Percentiles rank a stretch among this genome's conserved stretches.
phyloP scores from a whole-genome alignment of 2,888 invertebrate species.

The Panorpa germanica region DNA sequence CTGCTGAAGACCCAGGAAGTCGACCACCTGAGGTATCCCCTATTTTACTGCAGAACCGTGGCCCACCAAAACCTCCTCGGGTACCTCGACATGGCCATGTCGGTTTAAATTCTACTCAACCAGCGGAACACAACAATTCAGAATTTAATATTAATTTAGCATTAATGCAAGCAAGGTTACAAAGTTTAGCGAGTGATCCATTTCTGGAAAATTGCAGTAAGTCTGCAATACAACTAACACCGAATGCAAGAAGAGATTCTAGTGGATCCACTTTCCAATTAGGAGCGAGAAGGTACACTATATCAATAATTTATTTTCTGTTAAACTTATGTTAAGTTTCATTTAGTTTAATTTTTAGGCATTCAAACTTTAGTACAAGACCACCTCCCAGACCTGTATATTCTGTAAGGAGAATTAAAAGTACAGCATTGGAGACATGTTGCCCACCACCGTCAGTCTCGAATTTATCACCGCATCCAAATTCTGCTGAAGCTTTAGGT shows the following conservation, averaged over 20 bases:
- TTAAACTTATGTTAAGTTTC: too few species aligned
- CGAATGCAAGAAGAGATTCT: conserved; percentile 36
- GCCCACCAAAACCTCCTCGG: conserved; percentile 2
- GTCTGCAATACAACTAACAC: conserved; percentile 29
- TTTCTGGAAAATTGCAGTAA: conserved; percentile 19
- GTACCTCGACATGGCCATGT: not conserved
- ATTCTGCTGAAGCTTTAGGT: conserved; percentile 60
- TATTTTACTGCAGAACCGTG: conserved; percentile 13
- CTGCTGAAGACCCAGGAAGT: conserved; percentile 23
- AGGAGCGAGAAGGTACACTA: too few species aligned
- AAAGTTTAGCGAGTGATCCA: too few species aligned
- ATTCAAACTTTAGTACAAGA: conserved; percentile 26
- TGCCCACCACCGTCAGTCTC: conserved; percentile 48
- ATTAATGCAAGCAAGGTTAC: too few species aligned
- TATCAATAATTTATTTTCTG: too few species aligned
- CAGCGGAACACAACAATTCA: too few species aligned
- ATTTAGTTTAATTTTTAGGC: too few species aligned
- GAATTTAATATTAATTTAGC: too few species aligned
- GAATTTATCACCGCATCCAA: conserved; percentile 61
- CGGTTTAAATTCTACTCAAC: conserved; percentile 14
- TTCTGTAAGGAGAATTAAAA: conserved; percentile 47
- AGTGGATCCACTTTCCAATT: conserved; percentile 41
- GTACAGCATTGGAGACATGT: conserved; percentile 49
- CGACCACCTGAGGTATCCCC: conserved; percentile 25
- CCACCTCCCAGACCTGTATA: conserved; percentile 16